Evolutionary conservation across 2,113 vertebrate genomes (phyloP), one percentile per base, ranked within the genome.

Genomic region (Tricholaema leucomelas): DNA sequence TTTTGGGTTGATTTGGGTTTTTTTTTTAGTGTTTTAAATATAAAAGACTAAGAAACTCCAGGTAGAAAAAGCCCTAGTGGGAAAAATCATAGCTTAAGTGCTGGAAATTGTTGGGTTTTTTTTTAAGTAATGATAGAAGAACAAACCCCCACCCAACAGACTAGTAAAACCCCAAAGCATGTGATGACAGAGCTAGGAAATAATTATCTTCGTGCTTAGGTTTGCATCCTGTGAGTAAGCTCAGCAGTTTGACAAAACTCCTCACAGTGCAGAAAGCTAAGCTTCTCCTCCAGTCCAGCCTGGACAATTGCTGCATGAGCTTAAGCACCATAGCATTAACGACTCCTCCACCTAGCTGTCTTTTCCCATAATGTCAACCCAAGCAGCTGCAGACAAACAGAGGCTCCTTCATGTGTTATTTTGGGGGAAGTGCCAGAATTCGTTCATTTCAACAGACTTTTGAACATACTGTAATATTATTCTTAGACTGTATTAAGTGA

Each of bases 331-430:
- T 66, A 88, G 84, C 30, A 28, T 85, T 87, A 93, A 52, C 74
- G 87, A 89, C n/a, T 88, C 88, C 84, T 88, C 92, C 91, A 93
- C 87, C 94, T 91, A 94, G 86, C 84, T 96, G 91, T 78, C 79
- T 59, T 44, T 50, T 52, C 36, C 92, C 75, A 71, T 36, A 92
- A 89, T 54, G 54, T 52, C 91, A 90, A 18, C 46, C 44, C 24
- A 1, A 82, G 72, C 60, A 93, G 89, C 75, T 82, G 81, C 52
- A 77, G 48, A 60, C 28, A 85, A 80, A 75, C 67, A 85, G 67
- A 77, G 72, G 23, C 82, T 74, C 16, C 2, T 10, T 77, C 66
- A 82, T 87, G 35, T 80, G 74, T 36, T 86, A 60, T 93, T 85
- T 54, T 42, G 30, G 67, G 55, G 48, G 8, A 90, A 77, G 64